Base-by-base conservation (phyloP, 2,888 invertebrate species). In the Patella caerulea region DNA sequence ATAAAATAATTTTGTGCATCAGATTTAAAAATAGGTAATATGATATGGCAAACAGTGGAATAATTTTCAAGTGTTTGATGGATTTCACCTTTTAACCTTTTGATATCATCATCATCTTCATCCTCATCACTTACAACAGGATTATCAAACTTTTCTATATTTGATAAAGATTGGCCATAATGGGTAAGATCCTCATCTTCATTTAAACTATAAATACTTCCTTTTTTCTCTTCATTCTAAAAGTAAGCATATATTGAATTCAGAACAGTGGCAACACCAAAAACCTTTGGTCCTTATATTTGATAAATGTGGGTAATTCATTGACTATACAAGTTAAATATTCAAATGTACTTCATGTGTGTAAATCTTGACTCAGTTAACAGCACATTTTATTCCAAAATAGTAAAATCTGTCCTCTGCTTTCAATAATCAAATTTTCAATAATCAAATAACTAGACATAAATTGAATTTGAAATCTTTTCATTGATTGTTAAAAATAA, bases 71-170 rank as follows among this genome's bases (percentile, higher is more conserved):
- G 45, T 45, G 9, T 45, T 45, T 45, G 0, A 45, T 7, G 7
- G 9, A 45, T 45, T 9, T 45, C 9, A 65, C 65, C 65, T 19
- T 24, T 9, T 12, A 65, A 14, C 24, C 65, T n/a, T 65, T 65
- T 65, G 9, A 65, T 9, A 65, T 95, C 94, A 70, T 95, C 95
- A 75, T 95, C 95, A 86, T 96, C 96, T 85, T 96, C 96, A 65
- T 95, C 96, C 45, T 94, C 93, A 69, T 94, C 93, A 79, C 88
- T 88, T 55, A 83, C 78, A 3, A 79, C 81, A 0, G 96, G 95
- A 89, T 96, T 96, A 88, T 97, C 97, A 92, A 97, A 98, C 90
- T 96, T 96, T 91, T 98, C 97, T 83, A 98, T 95, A 90, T 97
- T 96, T 86, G 95, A 95, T 19, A 99, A 92, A 0, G 96, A 90